Base-by-base conservation (phyloP, 2,113 vertebrate species). In the Motacilla alba region DNA sequence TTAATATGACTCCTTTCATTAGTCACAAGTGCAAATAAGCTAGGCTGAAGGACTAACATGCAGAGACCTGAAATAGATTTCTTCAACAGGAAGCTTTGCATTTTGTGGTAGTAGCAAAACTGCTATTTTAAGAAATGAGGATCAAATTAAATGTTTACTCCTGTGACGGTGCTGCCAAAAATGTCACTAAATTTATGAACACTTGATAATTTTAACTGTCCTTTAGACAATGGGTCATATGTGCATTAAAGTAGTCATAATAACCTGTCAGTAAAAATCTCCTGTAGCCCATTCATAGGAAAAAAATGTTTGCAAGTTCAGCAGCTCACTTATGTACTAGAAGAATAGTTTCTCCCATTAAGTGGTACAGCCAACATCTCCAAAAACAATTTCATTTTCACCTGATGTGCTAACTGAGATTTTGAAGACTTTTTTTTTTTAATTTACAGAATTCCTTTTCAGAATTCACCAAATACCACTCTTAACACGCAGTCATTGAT, bases 201-300 rank as follows among this genome's bases (percentile, higher is more conserved):
- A 95, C 84, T 96, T 97, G 84, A 96, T 97, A 97, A 96, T 97
- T 96, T 95, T 91, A 94, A 93, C 94, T 70, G 62, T 96, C 96
- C 96, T 93, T 74, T 79, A 96, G 95, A 97, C 77, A 97, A 76
- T 91, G 91, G 96, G 94, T 90, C 95, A 91, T 93, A 95, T 83
- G 73, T 93, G 94, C 72, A 49, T 95, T 97, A 96, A 97, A 96
- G 68, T 81, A 96, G 90, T 95, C 87, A 96, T 97, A 97, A 97
- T 97, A 97, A 95, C 60, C 83, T 96, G 95, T 98, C 97, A 97
- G 89, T 94, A 97, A 95, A 97, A 96, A 97, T 97, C 94, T 96
- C 83, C 91, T 74, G 30, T 28, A 97, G 90, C 43, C 83, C 77
- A 89, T 94, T 97, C 94, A 82, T 35, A 92, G 87, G 17, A 83